Percentiles rank a stretch among this genome's conserved stretches.
Conservation (phyloP, 2,797 vertebrate genomes). For the Acipenser oxyrinchus region DNA sequence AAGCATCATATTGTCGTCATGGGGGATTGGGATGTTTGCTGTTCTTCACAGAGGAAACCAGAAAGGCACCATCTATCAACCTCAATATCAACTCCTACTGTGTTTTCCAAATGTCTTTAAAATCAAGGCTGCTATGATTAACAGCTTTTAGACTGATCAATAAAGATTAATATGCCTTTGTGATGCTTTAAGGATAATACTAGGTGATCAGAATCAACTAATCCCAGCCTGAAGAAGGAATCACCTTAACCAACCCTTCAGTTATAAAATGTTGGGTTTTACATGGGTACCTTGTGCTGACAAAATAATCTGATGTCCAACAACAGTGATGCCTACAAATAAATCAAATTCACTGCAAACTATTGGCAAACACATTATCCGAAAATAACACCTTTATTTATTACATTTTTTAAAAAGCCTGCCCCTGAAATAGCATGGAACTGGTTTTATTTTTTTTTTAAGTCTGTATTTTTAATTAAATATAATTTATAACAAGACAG, state of each 20-base stretch:
- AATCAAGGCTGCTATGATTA: conserved; percentile 51
- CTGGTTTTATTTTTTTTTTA: no score
- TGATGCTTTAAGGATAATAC: conserved; percentile 46
- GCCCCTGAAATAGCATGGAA: no score
- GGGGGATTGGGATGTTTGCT: background rate
- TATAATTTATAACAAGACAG: no score
- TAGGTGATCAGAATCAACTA: conserved; percentile 40
- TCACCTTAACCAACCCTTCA: conserved; percentile 19
- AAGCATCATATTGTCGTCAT: background rate
- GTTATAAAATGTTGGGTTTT: conserved; percentile 17
- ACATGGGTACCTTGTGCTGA: conserved; percentile 11
- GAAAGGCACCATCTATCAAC: conserved; percentile 17
- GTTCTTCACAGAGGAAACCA: conserved; percentile 6
- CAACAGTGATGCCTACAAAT: conserved; percentile 3
- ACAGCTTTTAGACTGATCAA: conserved; percentile 43
- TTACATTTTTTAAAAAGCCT: no score
- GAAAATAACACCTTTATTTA: no score
- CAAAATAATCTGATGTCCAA: conserved; percentile 12
- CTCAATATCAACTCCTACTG: conserved; percentile 26
- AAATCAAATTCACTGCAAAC: conserved; percentile 12
- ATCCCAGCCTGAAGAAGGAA: conserved; percentile 38
- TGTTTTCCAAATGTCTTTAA: conserved; percentile 48
- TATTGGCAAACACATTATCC: background rate
- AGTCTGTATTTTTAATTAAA: no score
- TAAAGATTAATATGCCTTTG: conserved; percentile 47